Conservation (phyloP, 2,113 vertebrate species). For the Callithrix jacchus region DNA sequence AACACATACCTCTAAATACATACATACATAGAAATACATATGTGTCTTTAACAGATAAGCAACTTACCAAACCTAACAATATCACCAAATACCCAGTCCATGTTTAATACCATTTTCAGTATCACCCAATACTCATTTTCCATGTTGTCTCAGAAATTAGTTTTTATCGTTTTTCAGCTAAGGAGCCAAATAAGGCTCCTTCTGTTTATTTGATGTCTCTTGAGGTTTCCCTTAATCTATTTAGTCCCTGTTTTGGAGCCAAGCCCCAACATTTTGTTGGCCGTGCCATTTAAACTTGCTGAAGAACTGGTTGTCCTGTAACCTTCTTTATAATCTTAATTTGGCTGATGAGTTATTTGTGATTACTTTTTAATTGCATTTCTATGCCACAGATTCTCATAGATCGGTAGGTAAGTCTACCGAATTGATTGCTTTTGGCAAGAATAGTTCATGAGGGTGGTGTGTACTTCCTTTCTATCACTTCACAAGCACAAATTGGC, state of each 20-base stretch:
- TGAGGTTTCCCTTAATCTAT: background rate
- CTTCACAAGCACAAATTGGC: background rate
- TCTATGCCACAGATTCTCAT: background rate
- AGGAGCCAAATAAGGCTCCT: background rate
- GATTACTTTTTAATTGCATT: background rate
- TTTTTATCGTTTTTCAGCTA: constrained; percentile 4
- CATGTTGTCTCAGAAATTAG: background rate
- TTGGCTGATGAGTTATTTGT: background rate
- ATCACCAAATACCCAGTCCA: background rate
- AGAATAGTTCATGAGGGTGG: background rate
- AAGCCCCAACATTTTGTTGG: background rate
- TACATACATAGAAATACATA: no score
- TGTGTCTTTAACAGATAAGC: background rate
- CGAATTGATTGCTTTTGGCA: background rate
- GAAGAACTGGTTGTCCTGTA: background rate
- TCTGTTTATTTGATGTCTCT: background rate
- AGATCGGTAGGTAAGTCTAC: background rate
- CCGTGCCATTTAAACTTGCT: background rate
- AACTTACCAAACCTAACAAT: background rate
- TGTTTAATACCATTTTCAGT: no score
- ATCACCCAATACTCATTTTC: no score
- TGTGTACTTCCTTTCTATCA: background rate
- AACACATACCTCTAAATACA: background rate
- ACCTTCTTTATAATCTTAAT: background rate
- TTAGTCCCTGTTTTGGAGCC: background rate